Conservation (phyloP, 2,113 vertebrate genomes). For the Marcusenius ussheri region DNA sequence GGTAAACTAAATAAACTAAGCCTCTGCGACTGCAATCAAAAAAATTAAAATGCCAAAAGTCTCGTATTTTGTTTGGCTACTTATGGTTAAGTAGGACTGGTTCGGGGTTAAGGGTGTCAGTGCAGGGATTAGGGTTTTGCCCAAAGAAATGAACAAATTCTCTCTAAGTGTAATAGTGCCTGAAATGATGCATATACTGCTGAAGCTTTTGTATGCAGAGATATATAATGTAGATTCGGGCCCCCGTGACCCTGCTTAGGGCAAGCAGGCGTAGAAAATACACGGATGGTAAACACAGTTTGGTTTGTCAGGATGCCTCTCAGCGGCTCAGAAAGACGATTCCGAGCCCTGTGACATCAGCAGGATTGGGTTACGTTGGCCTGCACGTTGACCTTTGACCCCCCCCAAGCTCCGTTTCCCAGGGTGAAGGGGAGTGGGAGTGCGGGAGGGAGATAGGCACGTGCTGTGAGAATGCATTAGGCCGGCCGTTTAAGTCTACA, state of each 20-base stretch:
- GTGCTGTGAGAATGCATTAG: not conserved
- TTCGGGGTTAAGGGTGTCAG: not conserved
- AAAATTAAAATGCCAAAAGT: not conserved
- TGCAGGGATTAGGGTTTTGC: not conserved
- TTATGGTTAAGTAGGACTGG: not conserved
- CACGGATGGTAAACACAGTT: not conserved
- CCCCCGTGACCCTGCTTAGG: not conserved
- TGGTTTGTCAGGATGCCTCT: not conserved
- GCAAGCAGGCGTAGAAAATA: not conserved
- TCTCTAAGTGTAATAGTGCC: not conserved
- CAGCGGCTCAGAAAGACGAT: not conserved
- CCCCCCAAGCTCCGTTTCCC: not conserved
- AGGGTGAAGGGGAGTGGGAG: not conserved
- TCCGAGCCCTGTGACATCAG: not conserved
- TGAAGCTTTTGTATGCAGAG: not conserved
- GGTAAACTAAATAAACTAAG: no score
- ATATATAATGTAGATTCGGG: not conserved
- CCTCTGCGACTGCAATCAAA: not conserved
- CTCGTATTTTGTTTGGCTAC: not conserved
- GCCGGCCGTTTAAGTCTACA: not conserved
- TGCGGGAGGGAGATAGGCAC: not conserved
- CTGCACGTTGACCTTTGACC: not conserved
- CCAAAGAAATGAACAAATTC: not conserved
- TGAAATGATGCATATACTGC: not conserved
- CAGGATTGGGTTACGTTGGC: not conserved